These are phyloP conservation scores for Latrodectus elegans DNA, from an alignment of 2,888 invertebrate genomes.

Conservation along the genomic window DNA sequence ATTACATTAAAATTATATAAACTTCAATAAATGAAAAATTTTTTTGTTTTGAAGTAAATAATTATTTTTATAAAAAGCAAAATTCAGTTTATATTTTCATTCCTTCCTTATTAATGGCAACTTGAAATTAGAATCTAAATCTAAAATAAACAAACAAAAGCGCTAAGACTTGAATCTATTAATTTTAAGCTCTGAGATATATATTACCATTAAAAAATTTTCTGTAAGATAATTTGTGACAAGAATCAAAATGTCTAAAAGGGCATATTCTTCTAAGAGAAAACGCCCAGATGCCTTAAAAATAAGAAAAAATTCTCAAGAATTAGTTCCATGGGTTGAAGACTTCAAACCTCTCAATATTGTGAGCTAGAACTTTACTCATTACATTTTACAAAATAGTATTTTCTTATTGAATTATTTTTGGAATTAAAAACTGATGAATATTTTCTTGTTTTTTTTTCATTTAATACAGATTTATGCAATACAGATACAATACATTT, in stretches of 20 bases:
- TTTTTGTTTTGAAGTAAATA: no score
- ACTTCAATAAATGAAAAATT: no score
- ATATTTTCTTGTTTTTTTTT: no score
- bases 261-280: slow-evolving; percentile 14
- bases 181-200: background rate
- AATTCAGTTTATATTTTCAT: no score
- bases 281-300: slow-evolving; percentile 15
- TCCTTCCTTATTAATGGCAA: no score
- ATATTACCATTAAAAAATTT: background rate
- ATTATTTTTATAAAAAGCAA: no score
- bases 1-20: no score
- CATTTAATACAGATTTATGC: no score
- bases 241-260: slow-evolving; percentile 26
- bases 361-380: slow-evolving; percentile 5
- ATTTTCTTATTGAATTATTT: background rate
- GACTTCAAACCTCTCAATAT: slow-evolving; percentile 27
- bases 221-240: background rate
- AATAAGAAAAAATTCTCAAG: background rate
- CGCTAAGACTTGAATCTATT: background rate
- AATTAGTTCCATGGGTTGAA: slow-evolving; percentile 41
- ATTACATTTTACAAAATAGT: background rate
- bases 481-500: no score
- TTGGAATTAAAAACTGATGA: background rate
- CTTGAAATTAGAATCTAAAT: no score
- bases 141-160: background rate